Evolutionary conservation across 2,113 vertebrate species (phyloP).

Genomic region (Columba livia): DNA sequence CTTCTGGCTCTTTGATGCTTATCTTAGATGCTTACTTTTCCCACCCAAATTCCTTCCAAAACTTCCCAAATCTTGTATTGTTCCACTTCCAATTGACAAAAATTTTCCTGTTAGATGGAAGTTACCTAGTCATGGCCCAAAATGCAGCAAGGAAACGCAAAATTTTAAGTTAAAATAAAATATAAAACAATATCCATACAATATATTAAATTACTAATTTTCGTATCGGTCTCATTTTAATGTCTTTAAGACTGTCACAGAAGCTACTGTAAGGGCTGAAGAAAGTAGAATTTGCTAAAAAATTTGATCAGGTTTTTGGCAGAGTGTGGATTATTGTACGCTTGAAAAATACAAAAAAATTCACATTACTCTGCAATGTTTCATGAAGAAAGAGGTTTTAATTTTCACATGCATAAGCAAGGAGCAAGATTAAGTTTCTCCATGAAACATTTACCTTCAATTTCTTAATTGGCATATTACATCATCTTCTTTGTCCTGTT

Average conservation of each 20-base stretch:
- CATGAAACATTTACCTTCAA: background rate
- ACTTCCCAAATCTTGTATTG: background rate
- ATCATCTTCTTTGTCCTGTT: background rate
- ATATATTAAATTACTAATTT: background rate
- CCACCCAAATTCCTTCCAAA: background rate
- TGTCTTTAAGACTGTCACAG: background rate
- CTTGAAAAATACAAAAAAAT: background rate
- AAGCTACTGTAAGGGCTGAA: background rate
- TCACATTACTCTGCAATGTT: background rate
- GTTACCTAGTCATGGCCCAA: background rate
- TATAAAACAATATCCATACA: background rate
- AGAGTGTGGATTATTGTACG: background rate
- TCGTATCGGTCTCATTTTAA: background rate
- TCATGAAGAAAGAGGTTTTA: conserved; percentile 4
- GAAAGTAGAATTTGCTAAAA: background rate
- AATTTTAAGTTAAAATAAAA: background rate
- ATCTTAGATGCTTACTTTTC: background rate
- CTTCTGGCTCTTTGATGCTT: background rate
- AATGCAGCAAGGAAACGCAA: background rate
- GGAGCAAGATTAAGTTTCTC: background rate
- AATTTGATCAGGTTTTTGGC: conserved; percentile 23
- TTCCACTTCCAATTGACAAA: background rate
- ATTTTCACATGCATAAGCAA: conserved; percentile 16
- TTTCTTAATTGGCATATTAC: conserved; percentile 21
- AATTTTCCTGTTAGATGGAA: background rate